A percentile compares a stretch with the other conserved stretches of the same genome.
phyloP scores from a whole-genome alignment of 53 echinoderm and acorn worm species.

The Zoroaster sp. region DNA sequence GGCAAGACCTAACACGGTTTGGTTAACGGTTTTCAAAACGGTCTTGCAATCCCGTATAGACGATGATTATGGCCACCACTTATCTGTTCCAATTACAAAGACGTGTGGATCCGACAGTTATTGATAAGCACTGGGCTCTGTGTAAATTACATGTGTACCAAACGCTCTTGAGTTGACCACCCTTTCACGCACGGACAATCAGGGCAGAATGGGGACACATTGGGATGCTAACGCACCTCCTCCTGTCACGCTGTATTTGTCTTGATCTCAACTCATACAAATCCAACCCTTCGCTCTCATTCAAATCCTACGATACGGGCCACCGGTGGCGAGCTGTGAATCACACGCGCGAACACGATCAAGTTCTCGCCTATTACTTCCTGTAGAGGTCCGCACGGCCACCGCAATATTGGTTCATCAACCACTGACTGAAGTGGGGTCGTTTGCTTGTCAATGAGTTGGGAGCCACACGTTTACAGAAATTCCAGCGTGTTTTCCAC shows the following conservation, averaged over 20 bases:
- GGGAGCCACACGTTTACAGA: not conserved
- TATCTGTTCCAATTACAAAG: not conserved
- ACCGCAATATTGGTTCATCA: slow-evolving; percentile 20
- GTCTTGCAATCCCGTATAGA: not conserved
- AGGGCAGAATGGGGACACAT: slow-evolving; percentile 24
- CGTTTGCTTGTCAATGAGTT: not conserved
- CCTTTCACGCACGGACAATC: slow-evolving; percentile 40
- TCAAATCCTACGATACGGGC: slow-evolving; percentile 31
- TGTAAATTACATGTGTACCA: not conserved
- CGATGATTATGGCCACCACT: not conserved
- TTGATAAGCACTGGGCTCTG: not conserved
- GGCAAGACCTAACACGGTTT: not conserved
- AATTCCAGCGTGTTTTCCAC: slow-evolving; percentile 15
- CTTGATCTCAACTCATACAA: slow-evolving; percentile 44
- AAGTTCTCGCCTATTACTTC: slow-evolving; percentile 21
- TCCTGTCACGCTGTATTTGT: slow-evolving; percentile 41
- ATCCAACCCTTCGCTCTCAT: slow-evolving; percentile 15
- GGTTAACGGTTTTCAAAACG: not conserved
- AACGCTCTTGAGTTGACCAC: not conserved
- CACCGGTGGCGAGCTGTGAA: slow-evolving; percentile 16
- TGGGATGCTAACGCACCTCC: slow-evolving; percentile 8
- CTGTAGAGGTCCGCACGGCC: slow-evolving; percentile 20
- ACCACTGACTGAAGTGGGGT: slow-evolving; percentile 3
- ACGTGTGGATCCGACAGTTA: not conserved
- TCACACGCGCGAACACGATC: slow-evolving; percentile 24